Percentiles rank a stretch among this genome's conserved stretches.
Evolutionary conservation across 2,888 invertebrate species (phyloP).

Genomic region (Agriopis marginaria): DNA sequence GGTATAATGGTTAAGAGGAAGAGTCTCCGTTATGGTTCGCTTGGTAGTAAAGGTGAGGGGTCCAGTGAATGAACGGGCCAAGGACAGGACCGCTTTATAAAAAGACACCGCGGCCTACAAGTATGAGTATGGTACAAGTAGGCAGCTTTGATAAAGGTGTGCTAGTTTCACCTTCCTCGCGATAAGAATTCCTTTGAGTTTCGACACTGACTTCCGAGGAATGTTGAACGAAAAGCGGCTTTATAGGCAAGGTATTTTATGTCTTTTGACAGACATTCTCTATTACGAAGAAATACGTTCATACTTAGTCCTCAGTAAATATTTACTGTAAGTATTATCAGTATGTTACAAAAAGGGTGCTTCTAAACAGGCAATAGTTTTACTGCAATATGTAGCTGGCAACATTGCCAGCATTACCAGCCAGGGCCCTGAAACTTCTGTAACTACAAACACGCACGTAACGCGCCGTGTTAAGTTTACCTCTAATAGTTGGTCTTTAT

Average conservation of each 20-base stretch:
- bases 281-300: no score
- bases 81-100: constrained; percentile 61
- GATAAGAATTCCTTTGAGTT: constrained; percentile 50
- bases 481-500: no score
- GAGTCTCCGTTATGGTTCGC: constrained; percentile 63
- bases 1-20: constrained; percentile 59
- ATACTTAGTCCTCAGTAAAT: no score
- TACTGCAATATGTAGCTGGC: no score
- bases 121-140: constrained; percentile 19
- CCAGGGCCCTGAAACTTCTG: no score
- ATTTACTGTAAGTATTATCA: no score
- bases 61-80: constrained; percentile 64
- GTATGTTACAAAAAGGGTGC: no score
- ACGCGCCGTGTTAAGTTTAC: no score
- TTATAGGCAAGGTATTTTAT: constrained; percentile 3
- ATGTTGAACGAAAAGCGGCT: constrained; percentile 20
- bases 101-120: constrained; percentile 50
- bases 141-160: constrained; percentile 48
- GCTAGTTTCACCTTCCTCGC: constrained; percentile 46
- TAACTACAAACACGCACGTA: no score
- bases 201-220: constrained; percentile 45
- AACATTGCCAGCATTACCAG: no score
- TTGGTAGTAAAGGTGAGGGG: constrained; percentile 65
- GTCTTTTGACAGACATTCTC: no score
- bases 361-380: no score